Percentiles rank a stretch among this genome's conserved stretches.
These are phyloP conservation scores for Nannospalax galili DNA, from an alignment of 2,113 vertebrate species.

Conservation along the genomic window DNA sequence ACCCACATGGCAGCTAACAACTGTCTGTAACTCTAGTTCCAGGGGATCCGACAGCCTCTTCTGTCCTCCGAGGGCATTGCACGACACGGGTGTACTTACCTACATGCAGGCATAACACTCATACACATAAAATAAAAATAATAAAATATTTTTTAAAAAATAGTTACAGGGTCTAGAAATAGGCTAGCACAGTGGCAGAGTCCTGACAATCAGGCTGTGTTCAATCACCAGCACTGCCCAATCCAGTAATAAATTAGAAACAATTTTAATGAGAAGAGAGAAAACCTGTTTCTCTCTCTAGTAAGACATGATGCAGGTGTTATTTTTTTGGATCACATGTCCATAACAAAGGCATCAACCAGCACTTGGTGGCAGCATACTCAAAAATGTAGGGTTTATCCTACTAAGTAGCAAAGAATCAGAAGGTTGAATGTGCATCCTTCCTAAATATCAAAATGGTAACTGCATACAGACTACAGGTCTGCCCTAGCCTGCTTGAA, in stretches of 20 bases:
- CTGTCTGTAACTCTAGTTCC: no score
- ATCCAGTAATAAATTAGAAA: background rate
- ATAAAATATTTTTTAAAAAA: no score
- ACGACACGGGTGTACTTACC: no score
- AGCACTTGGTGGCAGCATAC: constrained; percentile 27
- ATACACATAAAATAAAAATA: no score
- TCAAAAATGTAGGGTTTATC: background rate
- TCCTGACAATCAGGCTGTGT: background rate
- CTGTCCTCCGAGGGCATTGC: no score
- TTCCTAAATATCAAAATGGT: background rate
- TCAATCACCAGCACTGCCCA: background rate
- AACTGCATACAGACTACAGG: background rate
- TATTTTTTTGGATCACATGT: background rate
- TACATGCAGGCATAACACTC: no score
- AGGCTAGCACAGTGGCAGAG: background rate
- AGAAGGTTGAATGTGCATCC: background rate
- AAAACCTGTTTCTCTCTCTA: background rate
- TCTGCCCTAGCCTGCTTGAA: background rate
- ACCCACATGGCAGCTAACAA: no score
- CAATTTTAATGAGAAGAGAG: background rate
- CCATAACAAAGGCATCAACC: background rate
- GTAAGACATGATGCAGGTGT: background rate
- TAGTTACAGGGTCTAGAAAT: no score
- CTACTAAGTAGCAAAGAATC: background rate
- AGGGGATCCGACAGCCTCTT: no score